Evolutionary conservation across 2,888 invertebrate genomes (phyloP), one percentile per base, ranked within the genome.

Genomic region (Dermolepida albohirtum): DNA sequence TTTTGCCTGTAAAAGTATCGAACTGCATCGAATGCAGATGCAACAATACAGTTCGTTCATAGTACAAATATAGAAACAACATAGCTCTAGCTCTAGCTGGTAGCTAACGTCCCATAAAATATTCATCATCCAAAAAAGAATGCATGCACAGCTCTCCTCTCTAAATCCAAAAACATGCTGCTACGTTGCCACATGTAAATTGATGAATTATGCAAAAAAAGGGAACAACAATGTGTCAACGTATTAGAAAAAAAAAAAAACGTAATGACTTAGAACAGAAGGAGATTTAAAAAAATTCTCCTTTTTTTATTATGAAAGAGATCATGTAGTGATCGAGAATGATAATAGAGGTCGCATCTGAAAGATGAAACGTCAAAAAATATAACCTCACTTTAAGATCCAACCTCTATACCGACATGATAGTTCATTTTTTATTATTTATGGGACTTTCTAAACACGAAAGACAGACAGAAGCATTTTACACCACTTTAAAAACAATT

Each of bases 401-500:
- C 22, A 17, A 49, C 17, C 22, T 49, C 22, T 11, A 22, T 49
- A 49, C 11, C 22, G 11, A 49, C 4, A 5, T 12, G n/a, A n/a
- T n/a, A 41, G 22, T 44, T 44, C n/a, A 34, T 34, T 34, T 40
- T 54, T 16, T 54, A n/a, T 12, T 29, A 52, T 29, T 52, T 10
- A 62, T 47, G 59, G 59, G 59, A 47, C 47, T 29, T n/a, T 41
- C 43, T 44, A 62, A 62, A 62, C 59, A 62, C 16, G 59, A 62
- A 62, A 62, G 59, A 62, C 59, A 62, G 59, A 62, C 59, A 62
- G 59, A 62, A 62, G 59, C 59, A 16, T 14, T 5, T 47, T 47
- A 62, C 59, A 34, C 44, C 27, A 62, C 59, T 62, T 62, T 62
- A 4, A 34, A 34, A 29, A 16, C 12, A 47, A 62, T 5, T 17